These are phyloP conservation scores for Sebastes baramenuke DNA, from an alignment of 2,797 vertebrate species.

Conservation along the genomic window DNA sequence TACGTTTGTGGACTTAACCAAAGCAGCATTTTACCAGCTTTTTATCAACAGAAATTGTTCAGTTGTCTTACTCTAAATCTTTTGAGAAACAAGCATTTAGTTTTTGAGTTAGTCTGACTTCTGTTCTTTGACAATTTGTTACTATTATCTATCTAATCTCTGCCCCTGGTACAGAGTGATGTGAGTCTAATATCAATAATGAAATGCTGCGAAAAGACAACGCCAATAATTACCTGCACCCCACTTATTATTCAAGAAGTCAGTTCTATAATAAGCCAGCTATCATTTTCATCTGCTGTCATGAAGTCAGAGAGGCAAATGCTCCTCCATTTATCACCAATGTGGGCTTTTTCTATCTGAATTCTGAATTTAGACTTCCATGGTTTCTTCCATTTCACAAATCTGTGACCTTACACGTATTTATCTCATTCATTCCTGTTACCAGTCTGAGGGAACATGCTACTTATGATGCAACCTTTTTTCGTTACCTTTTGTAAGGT, in stretches of 20 bases:
- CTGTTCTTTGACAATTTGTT: background rate
- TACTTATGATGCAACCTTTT: background rate
- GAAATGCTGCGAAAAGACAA: background rate
- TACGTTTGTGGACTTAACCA: background rate
- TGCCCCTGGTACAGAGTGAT: background rate
- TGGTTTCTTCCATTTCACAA: background rate
- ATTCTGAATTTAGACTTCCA: background rate
- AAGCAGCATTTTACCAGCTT: background rate
- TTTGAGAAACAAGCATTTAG: background rate
- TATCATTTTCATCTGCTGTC: conserved; percentile 15
- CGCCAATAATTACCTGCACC: conserved; percentile 12
- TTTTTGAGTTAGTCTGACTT: background rate
- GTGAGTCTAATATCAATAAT: conserved; percentile 1
- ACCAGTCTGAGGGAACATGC: background rate
- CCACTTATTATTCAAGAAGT: conserved; percentile 11
- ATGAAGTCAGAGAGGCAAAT: background rate
- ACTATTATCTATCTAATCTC: background rate
- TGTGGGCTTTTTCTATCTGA: background rate
- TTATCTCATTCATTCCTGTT: background rate
- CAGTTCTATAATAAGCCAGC: conserved; percentile 2
- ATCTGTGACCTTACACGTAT: background rate
- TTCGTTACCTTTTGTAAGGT: background rate
- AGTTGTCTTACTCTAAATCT: background rate
- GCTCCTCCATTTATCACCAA: background rate
- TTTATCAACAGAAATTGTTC: background rate